A percentile compares a stretch with the other conserved stretches of the same genome.
phyloP scores from a whole-genome alignment of 2,888 invertebrate species.

The Leptothorax acervorum region DNA sequence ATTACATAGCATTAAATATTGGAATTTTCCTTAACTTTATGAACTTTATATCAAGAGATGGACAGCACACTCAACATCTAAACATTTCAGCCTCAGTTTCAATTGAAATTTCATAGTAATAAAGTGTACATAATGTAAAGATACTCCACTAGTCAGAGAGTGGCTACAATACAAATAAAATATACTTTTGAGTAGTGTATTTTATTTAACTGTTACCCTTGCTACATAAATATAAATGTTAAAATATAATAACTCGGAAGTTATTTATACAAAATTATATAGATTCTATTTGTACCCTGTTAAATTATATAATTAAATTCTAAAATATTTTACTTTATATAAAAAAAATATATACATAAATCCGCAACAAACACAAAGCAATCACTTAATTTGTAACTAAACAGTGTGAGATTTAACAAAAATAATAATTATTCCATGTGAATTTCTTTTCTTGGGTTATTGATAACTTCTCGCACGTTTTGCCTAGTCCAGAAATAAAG shows the following conservation, averaged over 20 bases:
- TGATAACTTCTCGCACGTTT: too few species aligned
- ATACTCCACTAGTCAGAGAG: constrained; percentile 74
- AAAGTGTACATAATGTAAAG: constrained; percentile 82
- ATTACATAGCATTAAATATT: background rate
- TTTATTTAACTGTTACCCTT: constrained; percentile 46
- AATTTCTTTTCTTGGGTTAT: too few species aligned
- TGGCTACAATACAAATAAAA: constrained; percentile 72
- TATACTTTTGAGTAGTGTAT: constrained; percentile 75
- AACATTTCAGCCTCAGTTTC: constrained; percentile 63
- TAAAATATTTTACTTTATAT: background rate
- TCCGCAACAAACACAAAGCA: constrained; percentile 20
- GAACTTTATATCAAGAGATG: constrained; percentile 55
- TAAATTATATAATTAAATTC: constrained; percentile 6
- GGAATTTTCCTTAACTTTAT: background rate
- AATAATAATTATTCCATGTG: too few species aligned
- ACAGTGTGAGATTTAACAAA: background rate
- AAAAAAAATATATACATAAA: background rate
- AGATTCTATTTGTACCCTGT: background rate
- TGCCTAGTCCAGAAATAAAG: too few species aligned
- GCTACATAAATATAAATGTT: background rate
- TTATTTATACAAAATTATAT: background rate
- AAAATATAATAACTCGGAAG: background rate
- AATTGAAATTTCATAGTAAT: constrained; percentile 69
- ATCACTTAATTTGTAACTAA: background rate
- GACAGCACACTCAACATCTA: constrained; percentile 57